These are phyloP conservation scores for Acanthornis magna DNA, from an alignment of 2,797 vertebrate species.

Conservation along the genomic window DNA sequence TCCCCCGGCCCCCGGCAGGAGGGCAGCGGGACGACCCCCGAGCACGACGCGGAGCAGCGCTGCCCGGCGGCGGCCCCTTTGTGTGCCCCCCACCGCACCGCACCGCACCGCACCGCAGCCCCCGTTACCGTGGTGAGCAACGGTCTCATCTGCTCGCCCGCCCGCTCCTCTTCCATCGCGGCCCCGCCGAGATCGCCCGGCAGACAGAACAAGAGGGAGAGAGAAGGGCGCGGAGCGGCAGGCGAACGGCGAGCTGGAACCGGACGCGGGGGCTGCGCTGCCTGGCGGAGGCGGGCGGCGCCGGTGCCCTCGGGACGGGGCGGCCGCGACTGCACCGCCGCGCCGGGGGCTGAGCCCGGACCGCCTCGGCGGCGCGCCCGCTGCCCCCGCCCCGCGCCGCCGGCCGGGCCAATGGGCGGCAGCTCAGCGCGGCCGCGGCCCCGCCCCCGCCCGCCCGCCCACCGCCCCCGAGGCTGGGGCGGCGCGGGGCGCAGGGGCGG, in stretches of 20 bases:
- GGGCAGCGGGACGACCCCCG: not conserved
- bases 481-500: not conserved
- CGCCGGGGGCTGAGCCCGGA: not conserved
- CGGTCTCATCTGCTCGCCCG: conserved; percentile 79
- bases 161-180: conserved; percentile 76
- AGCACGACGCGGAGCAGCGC: not conserved
- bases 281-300: not conserved
- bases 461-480: not conserved
- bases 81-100: not conserved
- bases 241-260: not conserved
- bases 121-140: conserved; percentile 76
- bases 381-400: not conserved
- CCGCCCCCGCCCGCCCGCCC: not conserved
- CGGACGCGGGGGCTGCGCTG: not conserved
- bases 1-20: not conserved
- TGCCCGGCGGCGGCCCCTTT: not conserved
- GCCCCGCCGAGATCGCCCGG: not conserved
- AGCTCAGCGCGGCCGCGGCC: not conserved
- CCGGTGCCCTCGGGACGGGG: not conserved
- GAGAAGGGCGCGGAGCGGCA: not conserved
- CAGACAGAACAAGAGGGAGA: not conserved
- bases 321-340: not conserved
- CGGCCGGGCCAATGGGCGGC: not conserved
- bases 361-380: not conserved
- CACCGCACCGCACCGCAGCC: no score